Conservation (phyloP, 2,797 vertebrate species). For the Molossus molossus region DNA sequence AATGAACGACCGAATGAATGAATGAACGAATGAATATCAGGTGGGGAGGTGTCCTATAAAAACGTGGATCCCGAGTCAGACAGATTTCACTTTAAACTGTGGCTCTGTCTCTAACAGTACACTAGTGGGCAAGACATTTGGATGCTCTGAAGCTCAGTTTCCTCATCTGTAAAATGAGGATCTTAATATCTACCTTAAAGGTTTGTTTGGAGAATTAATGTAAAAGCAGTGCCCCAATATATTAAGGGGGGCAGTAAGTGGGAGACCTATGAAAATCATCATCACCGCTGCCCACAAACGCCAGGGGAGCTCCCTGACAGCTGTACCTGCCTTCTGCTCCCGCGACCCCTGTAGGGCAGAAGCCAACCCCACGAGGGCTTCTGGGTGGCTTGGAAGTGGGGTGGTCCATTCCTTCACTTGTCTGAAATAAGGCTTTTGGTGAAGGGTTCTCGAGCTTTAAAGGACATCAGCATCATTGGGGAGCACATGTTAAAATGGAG, state of each 20-base stretch:
- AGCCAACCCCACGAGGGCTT: not conserved
- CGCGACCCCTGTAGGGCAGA: not conserved
- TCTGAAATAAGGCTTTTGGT: not conserved
- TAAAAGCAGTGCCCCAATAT: not conserved
- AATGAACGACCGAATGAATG: not conserved
- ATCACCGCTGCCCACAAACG: not conserved
- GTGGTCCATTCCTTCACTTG: not conserved
- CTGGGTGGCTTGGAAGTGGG: not conserved
- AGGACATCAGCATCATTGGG: not conserved
- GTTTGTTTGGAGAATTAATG: not conserved
- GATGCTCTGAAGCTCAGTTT: not conserved
- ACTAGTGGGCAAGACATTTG: not conserved
- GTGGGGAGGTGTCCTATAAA: not conserved
- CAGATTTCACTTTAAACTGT: constrained; percentile 2
- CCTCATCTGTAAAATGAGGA: not conserved
- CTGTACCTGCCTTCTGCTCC: not conserved
- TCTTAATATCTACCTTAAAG: not conserved
- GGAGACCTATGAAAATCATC: not conserved
- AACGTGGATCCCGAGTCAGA: not conserved
- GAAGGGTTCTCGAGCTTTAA: not conserved
- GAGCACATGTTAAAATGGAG: not conserved
- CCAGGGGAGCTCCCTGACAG: not conserved
- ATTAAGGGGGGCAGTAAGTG: not conserved
- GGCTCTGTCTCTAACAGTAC: not conserved
- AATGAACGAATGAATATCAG: not conserved